Evolutionary conservation across 2,113 vertebrate species (phyloP).

Genomic region (Plotosus lineatus): DNA sequence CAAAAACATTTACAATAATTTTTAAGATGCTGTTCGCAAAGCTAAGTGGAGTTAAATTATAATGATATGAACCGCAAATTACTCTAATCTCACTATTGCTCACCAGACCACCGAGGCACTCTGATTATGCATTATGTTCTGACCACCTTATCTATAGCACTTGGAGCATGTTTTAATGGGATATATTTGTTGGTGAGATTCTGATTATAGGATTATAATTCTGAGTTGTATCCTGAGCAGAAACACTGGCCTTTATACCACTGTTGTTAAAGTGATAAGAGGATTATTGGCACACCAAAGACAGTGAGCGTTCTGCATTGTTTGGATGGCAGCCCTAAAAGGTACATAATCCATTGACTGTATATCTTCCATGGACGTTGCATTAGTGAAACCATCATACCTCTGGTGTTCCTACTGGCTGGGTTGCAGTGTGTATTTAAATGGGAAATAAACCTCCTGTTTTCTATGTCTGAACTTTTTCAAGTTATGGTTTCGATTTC

Average conservation of each 20-base stretch:
- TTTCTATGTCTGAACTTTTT: too few species aligned
- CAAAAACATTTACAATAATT: conserved; percentile 29
- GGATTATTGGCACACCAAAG: neutral
- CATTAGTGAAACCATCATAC: too few species aligned
- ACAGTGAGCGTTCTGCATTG: neutral
- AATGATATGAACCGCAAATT: conserved; percentile 50
- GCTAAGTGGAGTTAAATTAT: conserved; percentile 44
- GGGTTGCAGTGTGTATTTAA: too few species aligned
- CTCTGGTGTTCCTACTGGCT: too few species aligned
- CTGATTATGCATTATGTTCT: conserved; percentile 38
- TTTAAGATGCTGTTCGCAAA: conserved; percentile 33
- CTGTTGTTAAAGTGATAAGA: neutral
- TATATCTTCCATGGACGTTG: neutral
- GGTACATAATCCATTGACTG: neutral
- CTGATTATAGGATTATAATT: conserved; percentile 30
- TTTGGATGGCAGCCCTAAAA: neutral
- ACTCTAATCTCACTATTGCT: conserved; percentile 43
- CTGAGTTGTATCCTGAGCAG: conserved; percentile 12
- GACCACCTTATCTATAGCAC: conserved; percentile 31
- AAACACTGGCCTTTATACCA: neutral
- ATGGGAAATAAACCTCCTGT: too few species aligned
- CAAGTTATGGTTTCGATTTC: too few species aligned
- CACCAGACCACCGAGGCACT: conserved; percentile 18
- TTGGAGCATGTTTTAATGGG: conserved; percentile 7
- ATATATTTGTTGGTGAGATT: conserved; percentile 1